phyloP scores from a whole-genome alignment of 1,140 invertebrate species.

The Diprion similis region DNA sequence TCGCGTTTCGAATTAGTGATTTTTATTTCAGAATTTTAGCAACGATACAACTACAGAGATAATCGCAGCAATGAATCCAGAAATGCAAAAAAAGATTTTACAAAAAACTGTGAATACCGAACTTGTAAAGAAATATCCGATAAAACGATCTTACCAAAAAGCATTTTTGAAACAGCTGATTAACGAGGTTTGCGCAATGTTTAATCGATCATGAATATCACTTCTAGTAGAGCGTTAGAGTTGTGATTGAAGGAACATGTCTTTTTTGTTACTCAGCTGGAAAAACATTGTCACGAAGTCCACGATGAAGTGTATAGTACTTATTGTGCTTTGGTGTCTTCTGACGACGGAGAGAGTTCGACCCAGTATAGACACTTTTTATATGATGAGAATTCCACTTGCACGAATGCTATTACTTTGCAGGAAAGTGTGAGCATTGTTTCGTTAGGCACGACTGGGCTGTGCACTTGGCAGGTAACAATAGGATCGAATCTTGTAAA shows the following conservation, averaged over 20 bases:
- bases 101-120: constrained; percentile 53
- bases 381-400: constrained; percentile 36
- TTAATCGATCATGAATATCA: constrained; percentile 11
- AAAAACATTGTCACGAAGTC: constrained; percentile 49
- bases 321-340: constrained; percentile 53
- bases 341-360: constrained; percentile 30
- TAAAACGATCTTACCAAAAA: constrained; percentile 59
- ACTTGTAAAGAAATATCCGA: constrained; percentile 52
- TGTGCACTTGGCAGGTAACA: constrained; percentile 65
- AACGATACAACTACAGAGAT: neutral
- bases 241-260: constrained; percentile 18
- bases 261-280: constrained; percentile 41
- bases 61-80: constrained; percentile 28
- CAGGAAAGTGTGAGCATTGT: constrained; percentile 64
- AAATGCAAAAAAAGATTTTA: constrained; percentile 52
- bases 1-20: neutral
- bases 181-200: constrained; percentile 37
- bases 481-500: constrained; percentile 20
- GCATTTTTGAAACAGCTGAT: constrained; percentile 61
- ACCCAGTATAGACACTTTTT: constrained; percentile 62
- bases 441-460: constrained; percentile 66
- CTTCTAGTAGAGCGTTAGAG: neutral
- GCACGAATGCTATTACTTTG: constrained; percentile 51
- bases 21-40: constrained; percentile 27
- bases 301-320: constrained; percentile 56